Evolutionary conservation across 2,888 invertebrate species (phyloP), one percentile per base, ranked within the genome.

Genomic region (Octonoba sinensis): DNA sequence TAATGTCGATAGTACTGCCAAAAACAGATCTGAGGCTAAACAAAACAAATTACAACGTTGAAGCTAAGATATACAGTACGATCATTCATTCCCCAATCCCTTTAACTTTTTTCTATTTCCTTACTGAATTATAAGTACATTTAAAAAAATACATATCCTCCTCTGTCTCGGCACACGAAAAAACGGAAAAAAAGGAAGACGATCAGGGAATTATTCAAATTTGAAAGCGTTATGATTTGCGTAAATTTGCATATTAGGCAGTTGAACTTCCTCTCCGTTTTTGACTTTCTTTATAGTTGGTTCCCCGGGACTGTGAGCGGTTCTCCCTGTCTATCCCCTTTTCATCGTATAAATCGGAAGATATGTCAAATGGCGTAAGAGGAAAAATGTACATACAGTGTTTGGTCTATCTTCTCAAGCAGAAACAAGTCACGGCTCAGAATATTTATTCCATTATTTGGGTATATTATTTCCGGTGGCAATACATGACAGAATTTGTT

Each of bases 131-230:
- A 36, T n/a, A n/a, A n/a, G n/a, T n/a, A n/a, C n/a, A n/a, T 36
- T 36, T 36, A 36, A 65, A 47, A 18, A 56, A 56, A 49, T 27
- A 69, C n/a, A 69, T 56, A n/a, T 56, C 24, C 46, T n/a, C 46
- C 46, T 62, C 62, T 62, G 62, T 62, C 62, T 62, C 46, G 60
- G n/a, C 13, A 36, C 20, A n/a, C 27, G 62, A 49, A 60, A 54
- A 20, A 22, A 36, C 12, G 24, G n/a, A 57, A 13, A 54, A 20
- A 22, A 36, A 18, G 24, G n/a, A 57, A 13, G 36, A 20, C 51
- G 36, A 36, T 65, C 56, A 71, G 64, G 71, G 69, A 73, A 81
- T 73, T 81, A 81, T 81, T 81, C 73, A 81, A 73, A 81, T 81
- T 47, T 36, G 36, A 27, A 8, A 72, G 69, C 79, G 69, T 24